Percentiles rank a stretch among this genome's conserved stretches.
These are phyloP conservation scores for Todus mexicanus DNA, from an alignment of 2,797 vertebrate species.

Conservation along the genomic window DNA sequence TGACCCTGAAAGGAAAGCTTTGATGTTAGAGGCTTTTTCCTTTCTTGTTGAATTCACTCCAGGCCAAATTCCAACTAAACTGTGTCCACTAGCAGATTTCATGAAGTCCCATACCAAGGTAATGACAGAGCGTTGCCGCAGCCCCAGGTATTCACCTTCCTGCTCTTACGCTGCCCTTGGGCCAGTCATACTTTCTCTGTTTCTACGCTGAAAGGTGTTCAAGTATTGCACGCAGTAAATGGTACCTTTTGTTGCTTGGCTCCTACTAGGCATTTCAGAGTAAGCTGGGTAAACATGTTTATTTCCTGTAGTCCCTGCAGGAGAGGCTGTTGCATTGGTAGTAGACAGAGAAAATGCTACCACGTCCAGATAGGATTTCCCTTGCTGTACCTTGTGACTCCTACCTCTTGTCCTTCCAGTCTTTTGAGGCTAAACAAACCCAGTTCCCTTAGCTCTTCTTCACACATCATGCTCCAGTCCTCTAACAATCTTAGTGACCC, in stretches of 20 bases:
- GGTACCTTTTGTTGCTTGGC: neutral
- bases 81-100: neutral
- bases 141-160: slow-evolving; percentile 4
- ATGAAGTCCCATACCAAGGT: slow-evolving; percentile 15
- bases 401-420: neutral
- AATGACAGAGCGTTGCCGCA: neutral
- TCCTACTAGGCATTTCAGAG: neutral
- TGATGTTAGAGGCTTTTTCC: slow-evolving; percentile 31
- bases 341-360: neutral
- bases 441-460: neutral
- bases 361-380: neutral
- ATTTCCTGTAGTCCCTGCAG: neutral
- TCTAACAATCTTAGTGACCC: neutral
- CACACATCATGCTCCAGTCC: neutral
- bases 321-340: neutral
- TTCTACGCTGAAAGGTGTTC: neutral
- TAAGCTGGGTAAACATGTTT: neutral
- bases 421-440: neutral
- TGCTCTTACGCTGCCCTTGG: neutral
- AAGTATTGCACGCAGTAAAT: neutral
- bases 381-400: neutral
- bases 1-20: slow-evolving; percentile 46
- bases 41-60: slow-evolving; percentile 27
- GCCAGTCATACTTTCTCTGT: neutral
- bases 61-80: slow-evolving; percentile 48